Percentiles rank a stretch among this genome's conserved stretches.
These are phyloP conservation scores for Hippopotamus amphibius DNA, from an alignment of 2,113 vertebrate genomes.

Conservation along the genomic window DNA sequence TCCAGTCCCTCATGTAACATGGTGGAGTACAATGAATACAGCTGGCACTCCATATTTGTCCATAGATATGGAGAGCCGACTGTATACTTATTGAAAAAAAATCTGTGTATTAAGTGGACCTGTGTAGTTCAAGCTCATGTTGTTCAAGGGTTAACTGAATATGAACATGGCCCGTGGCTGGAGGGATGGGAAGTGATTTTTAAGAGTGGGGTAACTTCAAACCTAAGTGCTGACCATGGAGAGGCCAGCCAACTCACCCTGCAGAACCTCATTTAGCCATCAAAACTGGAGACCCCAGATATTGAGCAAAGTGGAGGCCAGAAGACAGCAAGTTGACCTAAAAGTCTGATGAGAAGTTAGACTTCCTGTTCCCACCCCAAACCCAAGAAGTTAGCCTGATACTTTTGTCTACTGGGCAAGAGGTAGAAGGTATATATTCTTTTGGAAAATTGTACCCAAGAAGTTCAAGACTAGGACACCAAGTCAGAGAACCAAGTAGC, in stretches of 20 bases:
- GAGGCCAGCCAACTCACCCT: background rate
- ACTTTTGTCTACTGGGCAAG: background rate
- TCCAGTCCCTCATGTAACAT: background rate
- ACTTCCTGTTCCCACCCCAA: background rate
- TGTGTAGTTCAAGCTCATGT: background rate
- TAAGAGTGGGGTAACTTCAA: background rate
- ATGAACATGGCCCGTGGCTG: background rate
- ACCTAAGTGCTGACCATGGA: background rate
- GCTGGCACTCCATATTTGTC: background rate
- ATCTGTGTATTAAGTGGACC: background rate
- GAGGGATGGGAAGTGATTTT: background rate
- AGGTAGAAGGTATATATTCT: background rate
- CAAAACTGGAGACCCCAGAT: background rate
- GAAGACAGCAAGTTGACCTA: background rate
- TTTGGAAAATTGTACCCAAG: background rate
- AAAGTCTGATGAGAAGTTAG: background rate
- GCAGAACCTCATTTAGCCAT: background rate
- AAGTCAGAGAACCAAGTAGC: background rate
- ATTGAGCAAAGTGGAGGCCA: accelerated
- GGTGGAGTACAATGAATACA: background rate
- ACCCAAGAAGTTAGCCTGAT: background rate
- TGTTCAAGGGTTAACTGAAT: background rate
- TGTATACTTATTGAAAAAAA: background rate
- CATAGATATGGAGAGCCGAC: background rate
- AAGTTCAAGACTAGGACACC: background rate